These are phyloP conservation scores for Branchellion lobata DNA, from an alignment of 2,888 invertebrate species.

Conservation along the genomic window DNA sequence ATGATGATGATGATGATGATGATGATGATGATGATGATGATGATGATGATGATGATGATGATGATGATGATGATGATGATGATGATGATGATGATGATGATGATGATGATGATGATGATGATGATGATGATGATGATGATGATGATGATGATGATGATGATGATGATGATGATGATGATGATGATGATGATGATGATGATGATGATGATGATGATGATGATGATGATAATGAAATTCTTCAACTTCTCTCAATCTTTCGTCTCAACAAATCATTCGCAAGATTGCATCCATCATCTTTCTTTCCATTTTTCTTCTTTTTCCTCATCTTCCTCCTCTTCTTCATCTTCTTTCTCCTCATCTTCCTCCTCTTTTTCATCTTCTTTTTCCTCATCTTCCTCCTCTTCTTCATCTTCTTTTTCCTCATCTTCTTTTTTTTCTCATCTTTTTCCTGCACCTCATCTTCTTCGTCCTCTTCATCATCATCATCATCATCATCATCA, in stretches of 20 bases:
- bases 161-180: constrained; percentile 34
- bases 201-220: constrained; percentile 37
- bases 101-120: background rate
- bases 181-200: constrained; percentile 25
- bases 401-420: too few relatives aligned
- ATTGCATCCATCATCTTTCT: too few relatives aligned
- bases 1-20: constrained; percentile 16
- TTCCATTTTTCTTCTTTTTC: too few relatives aligned
- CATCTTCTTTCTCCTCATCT: too few relatives aligned
- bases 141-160: constrained; percentile 12
- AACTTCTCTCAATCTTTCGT: too few relatives aligned
- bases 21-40: background rate
- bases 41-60: constrained; percentile 21
- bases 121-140: constrained; percentile 17
- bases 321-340: too few relatives aligned
- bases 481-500: constrained; percentile 46
- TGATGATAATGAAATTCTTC: constrained; percentile 22
- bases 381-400: background rate
- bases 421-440: too few relatives aligned
- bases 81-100: too few relatives aligned
- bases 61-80: too few relatives aligned
- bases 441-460: background rate
- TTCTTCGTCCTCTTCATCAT: constrained; percentile 19
- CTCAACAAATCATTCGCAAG: too few relatives aligned
- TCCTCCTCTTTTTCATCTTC: too few relatives aligned